Percentiles rank a stretch among this genome's conserved stretches.
Evolutionary conservation across 2,113 vertebrate genomes (phyloP).

Genomic region (Dromiciops gliroides): DNA sequence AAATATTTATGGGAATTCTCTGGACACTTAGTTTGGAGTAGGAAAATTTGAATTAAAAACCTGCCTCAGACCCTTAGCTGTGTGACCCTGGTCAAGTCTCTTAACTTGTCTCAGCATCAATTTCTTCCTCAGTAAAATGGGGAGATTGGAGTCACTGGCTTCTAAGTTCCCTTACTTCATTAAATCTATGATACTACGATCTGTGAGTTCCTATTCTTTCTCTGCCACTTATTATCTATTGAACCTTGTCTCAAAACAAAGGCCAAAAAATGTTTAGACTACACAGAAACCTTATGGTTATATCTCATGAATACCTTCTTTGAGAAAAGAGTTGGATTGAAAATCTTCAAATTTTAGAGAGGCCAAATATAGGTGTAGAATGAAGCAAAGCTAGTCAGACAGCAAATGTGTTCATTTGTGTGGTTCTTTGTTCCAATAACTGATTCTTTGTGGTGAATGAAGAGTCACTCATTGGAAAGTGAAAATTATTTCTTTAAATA

Average conservation of each 20-base stretch:
- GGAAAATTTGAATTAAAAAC: not conserved
- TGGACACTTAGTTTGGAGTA: not conserved
- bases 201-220: not conserved
- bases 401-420: not conserved
- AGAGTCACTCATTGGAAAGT: not conserved
- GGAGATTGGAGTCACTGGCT: not conserved
- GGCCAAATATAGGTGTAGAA: not conserved
- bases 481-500: not conserved
- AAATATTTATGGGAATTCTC: not conserved
- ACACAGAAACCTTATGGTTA: not conserved
- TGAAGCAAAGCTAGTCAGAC: not conserved
- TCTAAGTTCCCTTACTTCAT: not conserved
- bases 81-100: not conserved
- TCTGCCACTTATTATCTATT: not conserved
- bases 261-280: not conserved
- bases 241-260: not conserved
- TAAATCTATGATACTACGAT: not conserved
- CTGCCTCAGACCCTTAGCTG: not conserved
- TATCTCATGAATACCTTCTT: conserved; percentile 1
- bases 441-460: not conserved
- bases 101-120: not conserved
- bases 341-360: not conserved
- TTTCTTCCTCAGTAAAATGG: not conserved
- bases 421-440: not conserved
- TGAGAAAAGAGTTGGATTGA: not conserved